Evolutionary conservation across 1,140 invertebrate species (phyloP).

Genomic region (Cylas formicarius): DNA sequence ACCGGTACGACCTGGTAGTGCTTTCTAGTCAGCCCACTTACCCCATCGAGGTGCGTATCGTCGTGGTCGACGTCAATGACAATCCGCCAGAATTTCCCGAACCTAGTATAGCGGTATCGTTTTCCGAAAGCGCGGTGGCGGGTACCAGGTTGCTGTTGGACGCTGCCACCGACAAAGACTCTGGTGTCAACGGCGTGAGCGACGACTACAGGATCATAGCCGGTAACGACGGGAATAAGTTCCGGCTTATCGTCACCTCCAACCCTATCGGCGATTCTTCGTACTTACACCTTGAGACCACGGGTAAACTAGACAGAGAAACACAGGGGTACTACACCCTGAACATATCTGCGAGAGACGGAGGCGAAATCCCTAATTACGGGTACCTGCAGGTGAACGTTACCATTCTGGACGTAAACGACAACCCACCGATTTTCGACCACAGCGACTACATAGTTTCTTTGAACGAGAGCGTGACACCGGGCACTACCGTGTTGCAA

Average conservation of each 20-base stretch:
- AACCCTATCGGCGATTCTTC: slow-evolving; percentile 83
- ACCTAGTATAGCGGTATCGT: slow-evolving; percentile 71
- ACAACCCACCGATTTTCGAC: slow-evolving; percentile 90
- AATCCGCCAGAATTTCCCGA: slow-evolving; percentile 87
- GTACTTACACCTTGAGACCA: slow-evolving; percentile 85
- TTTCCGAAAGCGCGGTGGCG: slow-evolving; percentile 83
- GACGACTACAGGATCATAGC: slow-evolving; percentile 83
- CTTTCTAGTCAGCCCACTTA: slow-evolving; percentile 88
- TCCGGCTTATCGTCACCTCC: slow-evolving; percentile 74
- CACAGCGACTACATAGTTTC: slow-evolving; percentile 88
- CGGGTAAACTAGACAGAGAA: slow-evolving; percentile 83
- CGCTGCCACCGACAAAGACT: slow-evolving; percentile 79
- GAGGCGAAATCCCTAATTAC: slow-evolving; percentile 55
- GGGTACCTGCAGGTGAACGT: slow-evolving; percentile 87
- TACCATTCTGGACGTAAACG: slow-evolving; percentile 86
- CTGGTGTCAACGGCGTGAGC: slow-evolving; percentile 75
- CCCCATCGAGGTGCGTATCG: slow-evolving; percentile 83
- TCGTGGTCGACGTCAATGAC: slow-evolving; percentile 82
- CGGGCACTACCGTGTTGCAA: slow-evolving; percentile 78
- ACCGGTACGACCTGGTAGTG: slow-evolving; percentile 82
- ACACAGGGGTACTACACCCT: slow-evolving; percentile 71
- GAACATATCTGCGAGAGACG: slow-evolving; percentile 85
- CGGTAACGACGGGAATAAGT: slow-evolving; percentile 81
- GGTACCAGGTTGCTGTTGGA: slow-evolving; percentile 81
- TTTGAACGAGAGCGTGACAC: slow-evolving; percentile 82